A percentile compares a stretch with the other conserved stretches of the same genome.
Conservation (phyloP, 1,140 invertebrate genomes). For the Eumaeus atala region DNA sequence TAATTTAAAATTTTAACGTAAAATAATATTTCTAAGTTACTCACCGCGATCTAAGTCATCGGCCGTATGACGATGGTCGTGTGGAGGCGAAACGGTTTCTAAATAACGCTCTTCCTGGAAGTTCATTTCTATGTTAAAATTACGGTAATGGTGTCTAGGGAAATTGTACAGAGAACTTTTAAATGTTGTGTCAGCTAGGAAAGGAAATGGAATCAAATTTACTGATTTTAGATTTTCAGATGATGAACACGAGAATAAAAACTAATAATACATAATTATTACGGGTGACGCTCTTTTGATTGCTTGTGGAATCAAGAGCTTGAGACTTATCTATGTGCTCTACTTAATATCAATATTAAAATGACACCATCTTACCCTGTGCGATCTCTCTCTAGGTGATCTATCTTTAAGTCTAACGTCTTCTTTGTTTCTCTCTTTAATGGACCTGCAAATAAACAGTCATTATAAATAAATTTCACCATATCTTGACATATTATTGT, state of each 20-base stretch:
- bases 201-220: no score
- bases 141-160: background rate
- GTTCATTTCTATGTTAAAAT: slow-evolving; percentile 13
- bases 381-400: slow-evolving; percentile 58
- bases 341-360: background rate
- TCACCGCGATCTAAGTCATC: slow-evolving; percentile 67
- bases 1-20: slow-evolving; percentile 8
- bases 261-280: no score
- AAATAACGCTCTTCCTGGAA: slow-evolving; percentile 60
- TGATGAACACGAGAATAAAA: no score
- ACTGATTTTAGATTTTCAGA: background rate
- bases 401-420: slow-evolving; percentile 55
- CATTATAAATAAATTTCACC: background rate
- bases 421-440: slow-evolving; percentile 57
- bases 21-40: slow-evolving; percentile 17
- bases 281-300: no score
- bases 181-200: no score
- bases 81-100: slow-evolving; percentile 59
- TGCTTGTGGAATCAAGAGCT: no score
- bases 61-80: slow-evolving; percentile 51
- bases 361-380: slow-evolving; percentile 40
- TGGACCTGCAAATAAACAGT: slow-evolving; percentile 26
- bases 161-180: no score
- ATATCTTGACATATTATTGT: background rate
- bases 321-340: no score